Percentiles rank a stretch among this genome's conserved stretches.
These are phyloP conservation scores for Cactoblastis cactorum DNA, from an alignment of 2,888 invertebrate species.

Conservation along the genomic window DNA sequence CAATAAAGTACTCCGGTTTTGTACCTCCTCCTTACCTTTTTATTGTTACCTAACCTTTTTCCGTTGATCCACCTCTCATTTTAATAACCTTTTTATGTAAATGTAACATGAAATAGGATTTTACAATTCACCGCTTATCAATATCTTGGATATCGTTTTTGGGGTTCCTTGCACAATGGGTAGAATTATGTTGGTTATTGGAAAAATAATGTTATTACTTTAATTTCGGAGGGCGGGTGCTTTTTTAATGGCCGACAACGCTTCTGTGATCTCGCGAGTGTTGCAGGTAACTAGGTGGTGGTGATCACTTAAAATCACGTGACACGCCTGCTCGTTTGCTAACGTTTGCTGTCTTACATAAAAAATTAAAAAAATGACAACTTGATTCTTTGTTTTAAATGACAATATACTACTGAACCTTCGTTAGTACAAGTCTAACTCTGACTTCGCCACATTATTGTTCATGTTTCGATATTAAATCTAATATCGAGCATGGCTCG, in stretches of 20 bases:
- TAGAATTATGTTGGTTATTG: no score
- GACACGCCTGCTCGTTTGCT: no score
- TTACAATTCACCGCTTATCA: slow-evolving; percentile 24
- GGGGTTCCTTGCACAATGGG: background rate
- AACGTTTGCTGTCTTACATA: no score
- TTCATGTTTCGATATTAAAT: background rate
- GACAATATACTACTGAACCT: no score
- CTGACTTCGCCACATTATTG: background rate
- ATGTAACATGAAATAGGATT: slow-evolving; percentile 42
- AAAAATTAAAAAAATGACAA: no score
- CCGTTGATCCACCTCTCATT: slow-evolving; percentile 55
- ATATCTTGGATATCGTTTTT: slow-evolving; percentile 13
- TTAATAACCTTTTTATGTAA: slow-evolving; percentile 52
- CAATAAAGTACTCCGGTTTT: slow-evolving; percentile 49
- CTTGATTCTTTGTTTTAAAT: no score
- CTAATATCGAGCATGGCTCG: background rate
- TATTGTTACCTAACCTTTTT: slow-evolving; percentile 65
- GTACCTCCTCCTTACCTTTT: slow-evolving; percentile 51
- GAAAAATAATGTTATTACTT: no score
- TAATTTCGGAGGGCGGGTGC: no score
- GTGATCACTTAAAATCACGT: no score
- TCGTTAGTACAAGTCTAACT: background rate
- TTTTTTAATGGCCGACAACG: no score
- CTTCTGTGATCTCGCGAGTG: no score
- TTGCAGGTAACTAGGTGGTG: no score